Evolutionary conservation across 2,888 invertebrate genomes (phyloP), one percentile per base, ranked within the genome.

Genomic region (Campoplex capitator): DNA sequence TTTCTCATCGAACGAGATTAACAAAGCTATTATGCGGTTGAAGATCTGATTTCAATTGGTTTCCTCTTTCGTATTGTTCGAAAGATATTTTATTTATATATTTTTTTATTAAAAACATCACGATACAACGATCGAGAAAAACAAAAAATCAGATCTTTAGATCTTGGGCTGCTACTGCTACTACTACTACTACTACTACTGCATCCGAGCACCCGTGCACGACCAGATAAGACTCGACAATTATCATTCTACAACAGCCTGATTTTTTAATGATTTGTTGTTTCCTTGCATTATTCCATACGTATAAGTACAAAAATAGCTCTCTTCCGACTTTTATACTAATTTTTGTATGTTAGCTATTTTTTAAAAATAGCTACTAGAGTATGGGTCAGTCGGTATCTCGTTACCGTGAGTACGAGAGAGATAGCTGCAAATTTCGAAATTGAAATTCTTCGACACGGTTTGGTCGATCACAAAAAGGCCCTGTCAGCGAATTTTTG

Each of bases 121-220:
- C 48, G 28, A n/a, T n/a, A 4, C 18, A 7, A 51, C 18, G n/a
- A 7, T 6, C 18, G 18, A n/a, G n/a, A 4, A 51, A 51, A 51
- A 32, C 6, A 32, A 32, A 6, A 6, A 28, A 73, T 80, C 70
- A 48, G 81, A 71, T 81, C 81, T 81, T 84, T 74, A 48, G 18
- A 84, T 78, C 65, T 62, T 75, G 74, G 42, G 81, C 81, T 84
- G 84, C 86, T 87, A 81, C 86, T 87, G 86, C 86, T 87, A 86
- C 73, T 83, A 86, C 71, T 86, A 84, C 86, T 86, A 84, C 86
- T 83, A 86, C 71, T 86, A 84, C 86, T 77, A 84, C 86, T 87
- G 84, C 84, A 84, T 87, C 84, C 86, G 81, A 86, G 86, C 86
- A 87, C 86, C 77, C 77, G 80, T 77, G 83, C 86, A 86, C 83